Evolutionary conservation across 2,113 vertebrate species (phyloP).

Genomic region (Protobothrops mucrosquamatus): DNA sequence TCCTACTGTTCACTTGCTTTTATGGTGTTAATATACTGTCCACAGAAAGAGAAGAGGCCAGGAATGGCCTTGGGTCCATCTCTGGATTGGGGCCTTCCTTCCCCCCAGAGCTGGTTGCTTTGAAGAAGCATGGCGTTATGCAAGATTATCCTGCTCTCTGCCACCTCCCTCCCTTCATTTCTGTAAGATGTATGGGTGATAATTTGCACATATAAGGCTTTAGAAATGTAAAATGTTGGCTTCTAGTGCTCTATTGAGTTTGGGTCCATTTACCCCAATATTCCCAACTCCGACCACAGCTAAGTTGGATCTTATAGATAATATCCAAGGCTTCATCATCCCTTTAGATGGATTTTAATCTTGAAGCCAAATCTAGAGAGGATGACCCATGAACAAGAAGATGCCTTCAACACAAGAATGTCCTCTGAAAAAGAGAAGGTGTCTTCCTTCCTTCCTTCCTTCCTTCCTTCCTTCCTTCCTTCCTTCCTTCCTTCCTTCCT

Average conservation of each 20-base stretch:
- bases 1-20: slow-evolving; percentile 65
- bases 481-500: too few species aligned
- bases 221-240: neutral
- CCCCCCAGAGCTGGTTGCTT: neutral
- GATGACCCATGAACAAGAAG: neutral
- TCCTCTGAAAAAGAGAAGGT: neutral
- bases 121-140: neutral
- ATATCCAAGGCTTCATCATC: neutral
- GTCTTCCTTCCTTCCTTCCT: neutral
- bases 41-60: slow-evolving; percentile 63
- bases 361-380: neutral
- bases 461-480: too few species aligned
- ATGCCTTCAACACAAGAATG: neutral
- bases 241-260: neutral
- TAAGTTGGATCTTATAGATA: neutral
- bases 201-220: neutral
- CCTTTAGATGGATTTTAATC: neutral
- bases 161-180: neutral
- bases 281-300: neutral
- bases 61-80: slow-evolving; percentile 65
- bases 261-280: neutral
- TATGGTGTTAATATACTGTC: slow-evolving; percentile 70
- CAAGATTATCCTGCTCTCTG: neutral
- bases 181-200: neutral
- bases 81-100: slow-evolving; percentile 53